Base-by-base conservation (phyloP, 2,888 invertebrate genomes). In the Sussaba pulchella region DNA sequence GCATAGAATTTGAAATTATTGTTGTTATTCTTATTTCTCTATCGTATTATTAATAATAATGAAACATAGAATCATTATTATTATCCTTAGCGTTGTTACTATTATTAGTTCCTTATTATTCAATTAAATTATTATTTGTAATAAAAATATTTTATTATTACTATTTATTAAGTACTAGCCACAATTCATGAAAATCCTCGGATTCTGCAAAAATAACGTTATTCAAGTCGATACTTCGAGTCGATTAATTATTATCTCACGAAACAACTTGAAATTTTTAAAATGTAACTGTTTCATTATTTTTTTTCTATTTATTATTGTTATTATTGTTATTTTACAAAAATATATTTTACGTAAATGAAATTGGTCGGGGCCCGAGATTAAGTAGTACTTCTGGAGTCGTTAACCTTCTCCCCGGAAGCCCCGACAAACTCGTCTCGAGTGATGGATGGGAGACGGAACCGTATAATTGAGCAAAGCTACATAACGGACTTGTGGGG, bases 181-280 rank as follows among this genome's bases (percentile, higher is more conserved):
- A 12, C 52, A 63, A 52, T 52, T 52, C n/a, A 52, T 41, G 41
- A 12, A 41, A 41, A 72, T 39, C 10, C 12, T 17, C 26, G 41
- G 63, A 72, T 72, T 72, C 50, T 72, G 72, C 72, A 72, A 63
- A 24, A 21, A 41, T 17, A n/a, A n/a, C n/a, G n/a, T n/a, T n/a
- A n/a, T n/a, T n/a, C n/a, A n/a, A n/a, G n/a, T 31, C 31, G 31
- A 31, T 31, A 5, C 6, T 31, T 31, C 31, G 41, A 72, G 45
- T 21, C 41, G 64, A 54, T 64, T 64, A 64, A 64, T 73, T 52
- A 73, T 64, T 24, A 64, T 54, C 52, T 17, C 17, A 26, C 19
- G 52, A 63, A 61, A 24, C 66, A 50, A 63, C 21, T 43, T 41
- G 3, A 52, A 17, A 41, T 14, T 45, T 2, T 43, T 26, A n/a